Evolutionary conservation across 2,888 invertebrate species (phyloP), one percentile per base, ranked within the genome.

Genomic region (Hydroisotoma schaefferi): DNA sequence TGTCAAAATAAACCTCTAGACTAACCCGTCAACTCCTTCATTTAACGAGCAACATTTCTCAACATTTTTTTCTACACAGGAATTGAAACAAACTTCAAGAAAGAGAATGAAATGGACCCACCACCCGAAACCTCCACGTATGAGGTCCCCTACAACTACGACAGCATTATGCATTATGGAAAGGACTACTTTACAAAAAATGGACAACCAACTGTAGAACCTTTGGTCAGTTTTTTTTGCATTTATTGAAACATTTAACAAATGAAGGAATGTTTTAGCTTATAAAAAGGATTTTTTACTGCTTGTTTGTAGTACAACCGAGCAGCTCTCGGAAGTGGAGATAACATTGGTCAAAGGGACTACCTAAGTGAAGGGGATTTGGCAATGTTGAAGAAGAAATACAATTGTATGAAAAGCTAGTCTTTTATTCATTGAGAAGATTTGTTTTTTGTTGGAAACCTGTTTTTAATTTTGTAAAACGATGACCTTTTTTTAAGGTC

Each of bases 91-190:
- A 67, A 63, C 51, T 67, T 67, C 49, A 59, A 54, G 27, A 67
- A 59, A 26, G 66, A 66, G 20, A 37, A 27, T 0, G 67, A 67
- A 18, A 44, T 67, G 29, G 59, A 62, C 23, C 33, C 59, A 18
- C 43, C 51, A 12, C 27, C 56, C 6, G 59, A 59, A 15, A 59
- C 61, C 0, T 22, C 12, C 15, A 54, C 40, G 20, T 63, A 58
- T 55, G 48, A 33, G 2, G 60, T 61, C 3, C 55, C 61, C 26
- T 67, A 67, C 38, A 67, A 67, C 29, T 67, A 67, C 20, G 63
- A 67, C 28, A 63, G 63, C 33, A 67, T 67, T 38, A 67, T 67
- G 67, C 67, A 67, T 38, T 67, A 67, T 49, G 67, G 63, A 29
- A 59, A 54, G 52, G 46, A 33, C 10, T 63, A 52, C 46, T 67